Base-by-base conservation (phyloP, 2,888 invertebrate genomes). In the Holacanthella duospinosa region DNA sequence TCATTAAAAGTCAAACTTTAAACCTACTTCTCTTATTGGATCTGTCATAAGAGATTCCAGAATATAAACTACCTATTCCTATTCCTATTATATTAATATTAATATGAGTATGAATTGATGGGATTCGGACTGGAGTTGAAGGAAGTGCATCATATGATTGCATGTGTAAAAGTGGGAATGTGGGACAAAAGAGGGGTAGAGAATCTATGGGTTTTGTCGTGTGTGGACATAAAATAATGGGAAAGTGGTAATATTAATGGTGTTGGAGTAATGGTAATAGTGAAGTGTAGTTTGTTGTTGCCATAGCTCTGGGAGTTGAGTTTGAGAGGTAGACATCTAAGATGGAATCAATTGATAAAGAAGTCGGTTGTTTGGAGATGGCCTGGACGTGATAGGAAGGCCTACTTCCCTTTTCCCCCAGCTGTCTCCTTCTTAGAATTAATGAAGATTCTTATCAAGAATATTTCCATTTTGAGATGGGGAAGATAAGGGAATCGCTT, bases 381-480 rank as follows among this genome's bases (percentile, higher is more conserved):
- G 66, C 69, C 66, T 61, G 61, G 63, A 61, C 36, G 59, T 36
- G 72, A 72, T 72, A 72, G 67, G 60, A 58, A 9, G 19, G 4
- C 21, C 48, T 4, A 65, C 68, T 66, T 63, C 67, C 68, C 66
- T 68, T 69, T 70, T 68, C 71, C 66, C 70, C 67, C 72, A 71
- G 70, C 72, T 72, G 72, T 72, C 72, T 72, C 68, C 65, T 71
- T 70, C 68, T 68, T 69, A 66, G 70, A 70, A 72, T 72, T 72
- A 70, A 72, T 72, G 69, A 70, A 72, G 72, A 72, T 72, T 69
- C 67, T 72, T 72, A 72, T 72, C 72, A 64, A 12, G 62, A 25
- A 24, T 48, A 48, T 48, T 48, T 48, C 48, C 48, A 48, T 48
- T 48, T 21, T n/a, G 48, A 48, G 6, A 21, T 16, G 48, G n/a